Conservation (phyloP, 92 coral and sea anemone species). For the Porites lobata region DNA sequence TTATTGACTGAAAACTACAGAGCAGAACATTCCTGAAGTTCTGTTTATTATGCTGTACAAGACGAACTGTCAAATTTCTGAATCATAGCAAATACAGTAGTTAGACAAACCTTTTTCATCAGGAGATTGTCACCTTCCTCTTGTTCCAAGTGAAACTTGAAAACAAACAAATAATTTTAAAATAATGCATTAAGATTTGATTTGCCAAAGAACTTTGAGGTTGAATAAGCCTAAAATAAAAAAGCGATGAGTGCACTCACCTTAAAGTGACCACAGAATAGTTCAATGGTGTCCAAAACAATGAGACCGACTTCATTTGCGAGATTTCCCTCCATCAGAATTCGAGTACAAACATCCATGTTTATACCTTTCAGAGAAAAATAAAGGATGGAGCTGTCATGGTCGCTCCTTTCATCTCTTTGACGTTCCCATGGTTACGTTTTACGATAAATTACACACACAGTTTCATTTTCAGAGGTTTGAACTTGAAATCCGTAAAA, state of each 20-base stretch:
- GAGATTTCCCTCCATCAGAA: conserved; percentile 93
- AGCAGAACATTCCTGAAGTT: not conserved
- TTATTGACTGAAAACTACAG: not conserved
- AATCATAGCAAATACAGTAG: too few relatives aligned
- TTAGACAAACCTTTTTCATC: conserved; percentile 88
- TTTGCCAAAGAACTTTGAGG: too few relatives aligned
- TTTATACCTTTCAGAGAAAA: not conserved
- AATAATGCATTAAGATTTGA: too few relatives aligned
- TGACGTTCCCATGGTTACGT: too few relatives aligned
- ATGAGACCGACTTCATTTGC: conserved; percentile 92
- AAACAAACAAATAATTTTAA: not conserved
- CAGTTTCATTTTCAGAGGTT: too few relatives aligned
- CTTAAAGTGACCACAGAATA: conserved; percentile 95
- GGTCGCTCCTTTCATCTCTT: too few relatives aligned
- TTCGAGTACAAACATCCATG: conserved; percentile 79
- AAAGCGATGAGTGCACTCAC: conserved; percentile 28
- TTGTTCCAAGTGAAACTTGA: conserved; percentile 94
- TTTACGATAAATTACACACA: too few relatives aligned
- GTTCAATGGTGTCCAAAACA: conserved; percentile 89
- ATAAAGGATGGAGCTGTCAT: not conserved
- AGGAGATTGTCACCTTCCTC: conserved; percentile 96
- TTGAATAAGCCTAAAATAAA: too few relatives aligned
- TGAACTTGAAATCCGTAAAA: too few relatives aligned
- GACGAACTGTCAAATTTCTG: not conserved
- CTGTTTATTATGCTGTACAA: conserved; percentile 5